These are phyloP conservation scores for Molossus alvarezi DNA, from an alignment of 2,797 vertebrate genomes.

Conservation along the genomic window DNA sequence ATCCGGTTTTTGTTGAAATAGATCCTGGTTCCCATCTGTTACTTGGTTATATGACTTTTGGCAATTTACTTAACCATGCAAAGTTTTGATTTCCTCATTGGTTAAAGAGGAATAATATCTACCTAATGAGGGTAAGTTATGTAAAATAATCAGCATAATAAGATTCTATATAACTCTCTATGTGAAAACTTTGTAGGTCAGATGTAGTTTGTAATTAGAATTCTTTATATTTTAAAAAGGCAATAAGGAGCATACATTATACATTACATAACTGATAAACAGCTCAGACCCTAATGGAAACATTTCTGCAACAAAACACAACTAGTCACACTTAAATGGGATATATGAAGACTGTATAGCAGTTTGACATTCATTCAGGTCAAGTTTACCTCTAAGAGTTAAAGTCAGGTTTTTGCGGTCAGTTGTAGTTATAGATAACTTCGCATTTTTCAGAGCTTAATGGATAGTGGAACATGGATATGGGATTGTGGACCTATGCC, in stretches of 20 bases:
- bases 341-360: background rate
- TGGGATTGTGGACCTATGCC: background rate
- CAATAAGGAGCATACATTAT: background rate
- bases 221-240: conserved; percentile 11
- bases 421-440: conserved; percentile 49
- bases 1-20: conserved; percentile 54
- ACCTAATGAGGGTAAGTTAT: conserved; percentile 5
- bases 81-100: conserved; percentile 29
- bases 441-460: conserved; percentile 42
- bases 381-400: conserved; percentile 53
- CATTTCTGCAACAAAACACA: conserved; percentile 14
- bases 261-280: background rate
- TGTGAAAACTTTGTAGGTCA: conserved; percentile 19
- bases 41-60: conserved; percentile 8
- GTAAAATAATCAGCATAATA: conserved; percentile 42
- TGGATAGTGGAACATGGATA: conserved; percentile 18
- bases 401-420: conserved; percentile 24
- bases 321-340: background rate
- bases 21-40: background rate
- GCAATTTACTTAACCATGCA: background rate
- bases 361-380: background rate
- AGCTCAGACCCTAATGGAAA: background rate
- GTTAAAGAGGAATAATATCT: background rate
- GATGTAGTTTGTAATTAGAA: conserved; percentile 54
- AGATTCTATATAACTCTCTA: background rate